These are phyloP conservation scores for Catocala sponsa DNA, from an alignment of 2,888 invertebrate species.

Conservation along the genomic window DNA sequence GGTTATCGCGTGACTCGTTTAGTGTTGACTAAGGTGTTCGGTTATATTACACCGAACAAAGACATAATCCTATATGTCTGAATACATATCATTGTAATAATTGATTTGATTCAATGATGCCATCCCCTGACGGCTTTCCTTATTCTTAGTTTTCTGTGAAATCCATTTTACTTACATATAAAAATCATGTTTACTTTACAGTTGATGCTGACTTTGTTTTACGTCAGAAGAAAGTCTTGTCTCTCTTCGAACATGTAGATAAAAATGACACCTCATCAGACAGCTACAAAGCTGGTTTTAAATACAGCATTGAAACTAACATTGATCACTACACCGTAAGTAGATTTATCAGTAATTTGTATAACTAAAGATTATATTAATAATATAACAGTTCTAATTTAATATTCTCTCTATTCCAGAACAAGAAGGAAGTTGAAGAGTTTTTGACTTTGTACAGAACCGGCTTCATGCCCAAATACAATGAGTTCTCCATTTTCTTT, in stretches of 20 bases:
- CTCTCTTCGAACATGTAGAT: conserved; percentile 78
- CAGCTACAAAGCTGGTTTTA: conserved; percentile 71
- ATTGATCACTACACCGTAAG: conserved; percentile 73
- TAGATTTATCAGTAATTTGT: conserved; percentile 11
- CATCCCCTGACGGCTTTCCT: too few species aligned
- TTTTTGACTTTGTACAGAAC: conserved; percentile 74
- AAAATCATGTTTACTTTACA: conserved; percentile 38
- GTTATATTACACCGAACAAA: too few species aligned
- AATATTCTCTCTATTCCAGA: conserved; percentile 59
- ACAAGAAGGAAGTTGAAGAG: conserved; percentile 76
- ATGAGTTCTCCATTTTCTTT: conserved; percentile 84
- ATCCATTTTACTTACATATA: background rate
- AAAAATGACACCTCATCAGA: conserved; percentile 67
- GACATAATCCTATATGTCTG: too few species aligned
- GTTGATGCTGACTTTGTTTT: conserved; percentile 59
- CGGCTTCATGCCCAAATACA: conserved; percentile 81
- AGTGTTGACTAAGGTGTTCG: too few species aligned
- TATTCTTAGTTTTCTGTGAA: background rate
- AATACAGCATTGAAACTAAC: conserved; percentile 73
- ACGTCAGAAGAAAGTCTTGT: conserved; percentile 77
- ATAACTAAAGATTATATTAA: background rate
- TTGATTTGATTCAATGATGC: too few species aligned
- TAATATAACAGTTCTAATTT: background rate
- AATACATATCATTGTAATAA: too few species aligned
- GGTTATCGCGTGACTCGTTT: too few species aligned